Evolutionary conservation across 2,113 vertebrate genomes (phyloP).

Genomic region (Ptyas mucosa): DNA sequence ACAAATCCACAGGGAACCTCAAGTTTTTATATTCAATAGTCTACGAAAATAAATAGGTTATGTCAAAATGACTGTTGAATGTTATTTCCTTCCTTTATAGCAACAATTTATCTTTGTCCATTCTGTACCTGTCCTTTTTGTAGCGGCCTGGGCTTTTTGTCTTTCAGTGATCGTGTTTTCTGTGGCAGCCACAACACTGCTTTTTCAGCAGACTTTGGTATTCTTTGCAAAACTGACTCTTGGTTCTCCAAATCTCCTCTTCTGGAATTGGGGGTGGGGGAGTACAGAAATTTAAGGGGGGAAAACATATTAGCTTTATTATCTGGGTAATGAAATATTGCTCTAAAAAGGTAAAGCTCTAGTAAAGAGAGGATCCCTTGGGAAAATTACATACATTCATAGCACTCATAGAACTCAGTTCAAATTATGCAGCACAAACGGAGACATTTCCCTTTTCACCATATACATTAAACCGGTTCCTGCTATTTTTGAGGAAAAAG

Average conservation of each 20-base stretch:
- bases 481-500: neutral
- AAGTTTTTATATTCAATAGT: conserved; percentile 66
- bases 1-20: conserved; percentile 70
- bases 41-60: conserved; percentile 56
- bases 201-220: conserved; percentile 40
- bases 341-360: neutral
- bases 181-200: conserved; percentile 4
- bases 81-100: neutral
- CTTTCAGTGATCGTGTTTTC: conserved; percentile 18
- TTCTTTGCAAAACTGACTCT: conserved; percentile 46
- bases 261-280: conserved; percentile 55
- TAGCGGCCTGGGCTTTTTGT: neutral
- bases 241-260: conserved; percentile 56
- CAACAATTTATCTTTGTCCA: neutral
- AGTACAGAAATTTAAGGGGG: neutral
- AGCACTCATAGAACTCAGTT: neutral
- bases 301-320: neutral
- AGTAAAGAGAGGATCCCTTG: neutral
- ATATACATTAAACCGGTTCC: neutral
- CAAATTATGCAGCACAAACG: neutral
- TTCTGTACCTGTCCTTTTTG: conserved; percentile 57
- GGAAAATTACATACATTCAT: neutral
- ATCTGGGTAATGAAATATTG: neutral
- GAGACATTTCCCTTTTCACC: neutral
- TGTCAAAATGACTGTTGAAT: neutral